phyloP scores from a whole-genome alignment of 2,113 vertebrate species.

The Corvus moneduloides region DNA sequence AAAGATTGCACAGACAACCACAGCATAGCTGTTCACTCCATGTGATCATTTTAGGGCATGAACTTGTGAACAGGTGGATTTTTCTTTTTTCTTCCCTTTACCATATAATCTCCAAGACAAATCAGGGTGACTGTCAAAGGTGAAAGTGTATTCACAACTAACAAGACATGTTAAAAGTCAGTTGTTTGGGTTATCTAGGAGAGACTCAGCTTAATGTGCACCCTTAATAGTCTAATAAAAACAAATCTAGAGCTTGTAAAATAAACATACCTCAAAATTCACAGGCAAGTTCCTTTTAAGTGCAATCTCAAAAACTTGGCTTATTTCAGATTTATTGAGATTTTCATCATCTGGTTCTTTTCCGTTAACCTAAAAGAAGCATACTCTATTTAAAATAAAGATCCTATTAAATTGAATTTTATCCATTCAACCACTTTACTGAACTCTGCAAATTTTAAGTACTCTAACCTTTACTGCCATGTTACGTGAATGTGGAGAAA shows the following conservation, averaged over 20 bases:
- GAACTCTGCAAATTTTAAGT: background rate
- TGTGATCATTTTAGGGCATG: background rate
- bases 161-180: slow-evolving; percentile 51
- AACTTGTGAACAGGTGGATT: slow-evolving; percentile 3
- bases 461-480: background rate
- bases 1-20: slow-evolving; percentile 54
- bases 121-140: background rate
- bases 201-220: slow-evolving; percentile 16
- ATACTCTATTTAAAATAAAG: slow-evolving; percentile 67
- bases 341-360: slow-evolving; percentile 92
- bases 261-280: slow-evolving; percentile 93
- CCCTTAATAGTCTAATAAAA: slow-evolving; percentile 45
- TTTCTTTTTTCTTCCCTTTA: background rate
- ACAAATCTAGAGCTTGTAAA: slow-evolving; percentile 66
- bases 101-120: background rate
- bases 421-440: slow-evolving; percentile 45
- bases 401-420: slow-evolving; percentile 46
- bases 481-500: slow-evolving; percentile 7
- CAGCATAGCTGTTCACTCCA: background rate
- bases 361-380: slow-evolving; percentile 85
- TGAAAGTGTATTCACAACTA: slow-evolving; percentile 49
- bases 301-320: slow-evolving; percentile 99
- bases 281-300: slow-evolving; percentile 98
- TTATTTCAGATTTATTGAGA: slow-evolving; percentile 99
- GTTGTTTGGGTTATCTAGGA: slow-evolving; percentile 34